Conservation (phyloP, 1,140 invertebrate genomes). For the Rhynchophorus ferrugineus region DNA sequence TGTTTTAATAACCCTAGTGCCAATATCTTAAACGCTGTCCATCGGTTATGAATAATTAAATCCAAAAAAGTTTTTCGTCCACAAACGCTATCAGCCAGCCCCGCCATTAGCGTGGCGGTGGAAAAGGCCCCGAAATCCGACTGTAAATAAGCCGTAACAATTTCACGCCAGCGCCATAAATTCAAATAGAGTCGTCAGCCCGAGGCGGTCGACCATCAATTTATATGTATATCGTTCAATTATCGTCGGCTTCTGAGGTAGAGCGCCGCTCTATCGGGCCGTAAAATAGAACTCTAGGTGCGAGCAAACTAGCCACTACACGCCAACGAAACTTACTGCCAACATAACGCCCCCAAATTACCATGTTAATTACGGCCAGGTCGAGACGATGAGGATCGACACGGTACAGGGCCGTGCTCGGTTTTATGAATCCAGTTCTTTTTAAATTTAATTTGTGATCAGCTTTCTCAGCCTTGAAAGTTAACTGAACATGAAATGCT, state of each 20-base stretch:
- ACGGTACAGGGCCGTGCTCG: not conserved
- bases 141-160: slow-evolving; percentile 1
- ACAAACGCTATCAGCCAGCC: too few relatives aligned
- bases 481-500: too few relatives aligned
- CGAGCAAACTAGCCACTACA: slow-evolving; percentile 36
- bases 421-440: not conserved
- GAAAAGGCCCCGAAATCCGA: too few relatives aligned
- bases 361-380: slow-evolving; percentile 39
- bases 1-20: too few relatives aligned
- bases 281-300: slow-evolving; percentile 17
- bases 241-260: slow-evolving; percentile 18
- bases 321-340: slow-evolving; percentile 38
- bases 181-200: slow-evolving; percentile 5
- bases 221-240: slow-evolving; percentile 41
- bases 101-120: too few relatives aligned
- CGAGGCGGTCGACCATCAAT: slow-evolving; percentile 28
- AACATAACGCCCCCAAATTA: slow-evolving; percentile 41
- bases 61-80: too few relatives aligned
- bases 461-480: too few relatives aligned
- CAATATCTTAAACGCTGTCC: too few relatives aligned
- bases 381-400: slow-evolving; percentile 14
- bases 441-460: not conserved
- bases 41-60: too few relatives aligned
- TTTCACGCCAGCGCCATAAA: slow-evolving; percentile 11
- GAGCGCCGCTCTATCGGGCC: slow-evolving; percentile 6